Conservation (phyloP, 2,797 vertebrate genomes). For the Paguma larvata region DNA sequence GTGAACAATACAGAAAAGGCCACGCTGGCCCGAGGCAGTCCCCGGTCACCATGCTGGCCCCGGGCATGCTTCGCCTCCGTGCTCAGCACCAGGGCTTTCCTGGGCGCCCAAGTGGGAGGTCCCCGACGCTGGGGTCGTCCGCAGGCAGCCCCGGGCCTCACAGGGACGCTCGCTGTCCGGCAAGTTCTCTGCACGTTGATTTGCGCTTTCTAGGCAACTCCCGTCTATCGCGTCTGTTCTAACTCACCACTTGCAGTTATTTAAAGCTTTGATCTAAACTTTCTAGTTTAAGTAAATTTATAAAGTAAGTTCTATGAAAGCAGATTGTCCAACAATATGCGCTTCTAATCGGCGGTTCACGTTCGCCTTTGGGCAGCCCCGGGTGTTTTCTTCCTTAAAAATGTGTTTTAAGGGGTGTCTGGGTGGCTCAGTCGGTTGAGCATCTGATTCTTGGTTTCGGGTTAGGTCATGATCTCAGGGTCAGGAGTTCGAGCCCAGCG, state of each 20-base stretch:
- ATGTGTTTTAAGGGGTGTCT: neutral
- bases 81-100: neutral
- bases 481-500: neutral
- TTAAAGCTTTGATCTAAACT: neutral
- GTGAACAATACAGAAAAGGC: fast-evolving
- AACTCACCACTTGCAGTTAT: neutral
- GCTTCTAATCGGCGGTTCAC: neutral
- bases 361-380: neutral
- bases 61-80: neutral
- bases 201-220: neutral
- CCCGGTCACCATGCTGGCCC: fast-evolving
- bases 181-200: neutral
- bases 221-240: neutral
- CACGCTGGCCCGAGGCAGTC: fast-evolving
- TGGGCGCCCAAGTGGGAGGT: neutral
- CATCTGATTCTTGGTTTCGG: too few relatives aligned
- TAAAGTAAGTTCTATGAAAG: neutral
- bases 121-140: neutral
- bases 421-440: neutral
- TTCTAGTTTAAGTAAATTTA: neutral
- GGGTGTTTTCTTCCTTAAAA: neutral
- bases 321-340: neutral
- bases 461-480: neutral
- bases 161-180: neutral
- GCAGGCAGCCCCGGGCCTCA: neutral